Evolutionary conservation across 2,113 vertebrate genomes (phyloP), one percentile per base, ranked within the genome.

Genomic region (Illadopsis cleaveri): DNA sequence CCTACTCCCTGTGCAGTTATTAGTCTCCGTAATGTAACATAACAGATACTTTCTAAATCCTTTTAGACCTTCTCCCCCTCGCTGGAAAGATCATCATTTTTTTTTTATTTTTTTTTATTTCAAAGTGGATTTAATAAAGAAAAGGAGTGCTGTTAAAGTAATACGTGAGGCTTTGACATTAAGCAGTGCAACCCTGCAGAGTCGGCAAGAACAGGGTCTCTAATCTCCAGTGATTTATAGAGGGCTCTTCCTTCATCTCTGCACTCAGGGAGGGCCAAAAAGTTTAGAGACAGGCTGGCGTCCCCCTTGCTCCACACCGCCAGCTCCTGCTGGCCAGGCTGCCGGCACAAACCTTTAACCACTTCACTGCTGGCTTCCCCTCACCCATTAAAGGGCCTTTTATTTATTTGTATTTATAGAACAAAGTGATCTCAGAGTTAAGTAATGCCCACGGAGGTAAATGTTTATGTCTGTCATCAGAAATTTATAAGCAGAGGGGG

Each of bases 201-300:
- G 98, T 98, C 97, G 98, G 98, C 98, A 98, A 98, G 98, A 98
- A 98, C 98, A 98, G 98, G 98, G 98, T 98, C 99, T 99, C 98
- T 99, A 99, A 99, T 99, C 99, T 99, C 98, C 98, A 94, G 99
- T 99, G 99, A 99, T 99, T 99, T 99, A 99, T 99, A 98, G 98
- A 98, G 98, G 96, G 98, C 97, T 99, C 98, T 99, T 99, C 98
- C 98, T 98, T 98, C 98, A 98, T 99, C 98, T 99, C 98, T 97
- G 98, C 97, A 97, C 98, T 98, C 94, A 98, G 98, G 98, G 98
- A 99, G 98, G 98, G 99, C 98, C 99, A 98, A 98, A 98, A 98
- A 99, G 98, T 98, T 98, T 98, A 98, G 99, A 99, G 99, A 99
- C 99, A 99, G 99, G 86, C 98, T 99, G 99, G 99, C 99, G 98